Evolutionary conservation across 1,140 invertebrate genomes (phyloP).

Genomic region (Drosophila sp.): DNA sequence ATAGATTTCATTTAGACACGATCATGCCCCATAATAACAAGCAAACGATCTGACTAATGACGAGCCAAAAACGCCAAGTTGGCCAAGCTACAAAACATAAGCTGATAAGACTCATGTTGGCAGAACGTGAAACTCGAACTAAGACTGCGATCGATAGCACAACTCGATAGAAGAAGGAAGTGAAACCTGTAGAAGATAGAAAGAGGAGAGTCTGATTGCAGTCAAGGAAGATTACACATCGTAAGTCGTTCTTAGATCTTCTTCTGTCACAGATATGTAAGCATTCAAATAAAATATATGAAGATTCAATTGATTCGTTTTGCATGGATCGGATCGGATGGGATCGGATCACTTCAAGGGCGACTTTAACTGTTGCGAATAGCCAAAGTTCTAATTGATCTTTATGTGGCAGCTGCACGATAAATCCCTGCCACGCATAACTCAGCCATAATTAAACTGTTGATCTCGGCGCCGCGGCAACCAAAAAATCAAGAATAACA

Average conservation of each 20-base stretch:
- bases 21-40: conserved; percentile 75
- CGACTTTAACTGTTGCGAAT: conserved; percentile 2
- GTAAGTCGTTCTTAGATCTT: conserved; percentile 1
- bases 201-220: conserved; percentile 1
- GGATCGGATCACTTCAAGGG: conserved; percentile 5
- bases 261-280: conserved; percentile 4
- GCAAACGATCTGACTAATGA: conserved; percentile 72
- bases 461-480: conserved; percentile 41
- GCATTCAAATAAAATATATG: neutral
- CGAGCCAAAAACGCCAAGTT: conserved; percentile 58
- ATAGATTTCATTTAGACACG: conserved; percentile 81
- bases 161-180: conserved; percentile 6
- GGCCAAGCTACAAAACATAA: conserved; percentile 63
- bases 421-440: conserved; percentile 41
- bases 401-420: conserved; percentile 15
- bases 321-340: neutral
- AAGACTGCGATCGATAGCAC: neutral
- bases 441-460: conserved; percentile 65
- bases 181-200: conserved; percentile 4
- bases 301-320: conserved; percentile 2
- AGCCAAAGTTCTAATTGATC: conserved; percentile 34
- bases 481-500: conserved; percentile 14
- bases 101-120: conserved; percentile 71
- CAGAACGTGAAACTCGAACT: conserved; percentile 16
- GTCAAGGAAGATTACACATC: conserved; percentile 9